Evolutionary conservation across 2,797 vertebrate genomes (phyloP).

Genomic region (Fringilla coelebs): DNA sequence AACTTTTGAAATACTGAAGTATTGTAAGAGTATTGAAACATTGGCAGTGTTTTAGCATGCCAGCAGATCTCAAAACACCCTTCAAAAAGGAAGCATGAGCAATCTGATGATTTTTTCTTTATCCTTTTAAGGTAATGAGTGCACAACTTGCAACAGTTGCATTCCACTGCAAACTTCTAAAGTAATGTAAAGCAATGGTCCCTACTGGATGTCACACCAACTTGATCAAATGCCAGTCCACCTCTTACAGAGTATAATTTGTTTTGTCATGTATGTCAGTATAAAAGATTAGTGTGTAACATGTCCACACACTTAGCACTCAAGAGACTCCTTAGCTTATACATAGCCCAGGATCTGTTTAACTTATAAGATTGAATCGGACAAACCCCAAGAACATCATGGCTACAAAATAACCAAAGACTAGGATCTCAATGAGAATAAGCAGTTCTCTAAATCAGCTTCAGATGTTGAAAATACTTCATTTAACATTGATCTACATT

Average conservation of each 20-base stretch:
- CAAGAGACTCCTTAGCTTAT: neutral
- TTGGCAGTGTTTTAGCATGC: neutral
- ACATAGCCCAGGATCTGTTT: neutral
- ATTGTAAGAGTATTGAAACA: neutral
- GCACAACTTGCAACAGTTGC: neutral
- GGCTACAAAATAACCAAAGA: neutral
- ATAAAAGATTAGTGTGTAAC: neutral
- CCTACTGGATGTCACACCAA: neutral
- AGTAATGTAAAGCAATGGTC: neutral
- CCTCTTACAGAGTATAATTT: neutral
- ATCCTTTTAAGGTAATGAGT: neutral
- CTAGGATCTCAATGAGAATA: neutral
- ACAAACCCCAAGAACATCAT: neutral
- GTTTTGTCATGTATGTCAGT: neutral
- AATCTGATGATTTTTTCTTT: neutral
- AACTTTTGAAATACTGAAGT: neutral
- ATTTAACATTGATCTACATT: slow-evolving; percentile 15
- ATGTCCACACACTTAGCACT: neutral
- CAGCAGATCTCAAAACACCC: neutral
- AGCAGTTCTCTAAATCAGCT: neutral
- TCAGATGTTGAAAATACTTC: neutral
- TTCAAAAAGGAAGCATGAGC: neutral
- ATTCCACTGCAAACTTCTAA: neutral
- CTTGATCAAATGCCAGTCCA: neutral
- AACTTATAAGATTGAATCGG: neutral